Evolutionary conservation across 2,113 vertebrate genomes (phyloP), one percentile per base, ranked within the genome.

Genomic region (Marmota monax): DNA sequence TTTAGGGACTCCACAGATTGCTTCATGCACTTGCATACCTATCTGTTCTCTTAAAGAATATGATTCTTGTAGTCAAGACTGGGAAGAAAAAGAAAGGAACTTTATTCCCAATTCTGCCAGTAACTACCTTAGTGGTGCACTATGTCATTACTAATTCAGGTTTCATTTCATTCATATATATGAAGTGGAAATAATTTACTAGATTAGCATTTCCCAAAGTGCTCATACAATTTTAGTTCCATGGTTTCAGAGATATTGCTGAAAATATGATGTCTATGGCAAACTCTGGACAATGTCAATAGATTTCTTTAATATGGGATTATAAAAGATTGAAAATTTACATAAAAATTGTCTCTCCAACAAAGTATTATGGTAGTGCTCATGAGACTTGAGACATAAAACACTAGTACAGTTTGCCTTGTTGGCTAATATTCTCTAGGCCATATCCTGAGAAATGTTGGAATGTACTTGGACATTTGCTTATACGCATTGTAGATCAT

Each of bases 161-260:
- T 86, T 95, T 79, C 74, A 84, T 37, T 88, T 82, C 61, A 88
- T 65, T 73, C 32, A n/a, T 37, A 61, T 63, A 77, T 69, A 73
- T 73, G 73, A 72, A 78, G 34, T 77, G 11, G 82, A 96, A 96
- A 87, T 5, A 67, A 69, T 63, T 63, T 63, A 69, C 3, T 3
- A 22, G 13, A 32, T 63, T 61, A 86, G 2, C 29, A 94, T 93
- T 73, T 92, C 25, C 45, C 37, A 89, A 73, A 79, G 25, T 80
- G 12, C 88, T 56, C 32, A n/a, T 94, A 83, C 20, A 48, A 74
- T 90, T 86, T 92, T 61, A 77, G 4, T 25, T 61, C 12, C 39
- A 69, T 23, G 2, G 10, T 79, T 92, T 56, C 74, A 58, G 18
- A 91, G 48, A 67, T 56, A 84, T 51, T 90, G 37, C 27, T 90